Evolutionary conservation across 2,797 vertebrate species (phyloP).

Genomic region (Hippopotamyrus pictus): DNA sequence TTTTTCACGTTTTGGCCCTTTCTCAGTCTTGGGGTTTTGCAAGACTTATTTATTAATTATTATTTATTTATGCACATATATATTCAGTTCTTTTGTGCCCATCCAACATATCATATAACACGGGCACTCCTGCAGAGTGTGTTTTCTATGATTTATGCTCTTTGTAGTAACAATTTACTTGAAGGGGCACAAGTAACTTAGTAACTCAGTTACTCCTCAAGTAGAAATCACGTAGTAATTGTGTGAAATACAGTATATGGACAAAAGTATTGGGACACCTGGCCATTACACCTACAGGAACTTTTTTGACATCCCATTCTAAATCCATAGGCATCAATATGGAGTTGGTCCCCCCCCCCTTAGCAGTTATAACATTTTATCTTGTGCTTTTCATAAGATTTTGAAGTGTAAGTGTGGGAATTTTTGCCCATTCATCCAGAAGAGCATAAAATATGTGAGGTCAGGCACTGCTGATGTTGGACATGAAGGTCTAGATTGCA

Average conservation of each 20-base stretch:
- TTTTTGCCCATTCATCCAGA: neutral
- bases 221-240: neutral
- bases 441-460: neutral
- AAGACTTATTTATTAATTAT: neutral
- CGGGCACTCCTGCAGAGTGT: neutral
- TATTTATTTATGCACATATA: neutral
- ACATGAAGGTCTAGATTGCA: neutral
- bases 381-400: neutral
- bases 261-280: neutral
- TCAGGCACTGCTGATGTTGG: neutral
- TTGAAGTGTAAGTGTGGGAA: neutral
- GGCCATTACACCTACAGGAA: neutral
- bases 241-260: neutral
- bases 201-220: neutral
- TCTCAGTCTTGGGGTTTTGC: neutral
- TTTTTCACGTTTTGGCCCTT: neutral
- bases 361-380: neutral
- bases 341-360: neutral
- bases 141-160: neutral
- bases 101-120: neutral
- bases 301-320: neutral
- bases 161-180: neutral
- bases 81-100: neutral
- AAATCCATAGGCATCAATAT: neutral
- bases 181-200: neutral